These are phyloP conservation scores for Galerucella pusilla DNA, from an alignment of 2,888 invertebrate genomes.

Conservation along the genomic window DNA sequence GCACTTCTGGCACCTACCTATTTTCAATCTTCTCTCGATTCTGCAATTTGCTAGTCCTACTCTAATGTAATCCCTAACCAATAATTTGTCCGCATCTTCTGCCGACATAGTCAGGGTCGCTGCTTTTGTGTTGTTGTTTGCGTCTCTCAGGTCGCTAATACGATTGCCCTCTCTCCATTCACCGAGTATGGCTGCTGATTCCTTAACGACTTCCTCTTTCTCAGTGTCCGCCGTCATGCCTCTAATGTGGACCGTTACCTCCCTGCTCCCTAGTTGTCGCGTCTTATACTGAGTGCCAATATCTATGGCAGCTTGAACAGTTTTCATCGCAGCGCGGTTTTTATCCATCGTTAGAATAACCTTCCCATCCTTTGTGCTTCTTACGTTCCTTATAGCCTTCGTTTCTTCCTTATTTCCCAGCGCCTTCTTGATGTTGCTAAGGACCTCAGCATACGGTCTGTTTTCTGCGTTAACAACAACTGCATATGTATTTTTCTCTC, in stretches of 20 bases:
- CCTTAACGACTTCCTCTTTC: not conserved
- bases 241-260: not conserved
- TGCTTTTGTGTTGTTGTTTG: not conserved
- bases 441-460: too few relatives aligned
- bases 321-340: too few relatives aligned
- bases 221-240: not conserved
- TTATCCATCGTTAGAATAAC: too few relatives aligned
- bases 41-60: conserved; percentile 18
- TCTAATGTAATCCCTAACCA: not conserved
- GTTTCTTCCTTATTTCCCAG: too few relatives aligned
- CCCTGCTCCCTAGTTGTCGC: too few relatives aligned
- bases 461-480: too few relatives aligned
- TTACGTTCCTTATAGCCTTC: too few relatives aligned
- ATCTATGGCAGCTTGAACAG: too few relatives aligned
- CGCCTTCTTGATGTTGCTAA: too few relatives aligned
- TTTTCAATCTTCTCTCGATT: not conserved
- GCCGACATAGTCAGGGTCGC: not conserved
- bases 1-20: conserved; percentile 5
- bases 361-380: too few relatives aligned
- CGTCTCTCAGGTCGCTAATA: not conserved
- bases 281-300: too few relatives aligned
- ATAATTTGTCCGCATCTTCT: not conserved
- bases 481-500: too few relatives aligned
- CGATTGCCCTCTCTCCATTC: not conserved
- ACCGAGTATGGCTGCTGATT: not conserved